Evolutionary conservation across 2,113 vertebrate genomes (phyloP).

Genomic region (Semnopithecus entellus): DNA sequence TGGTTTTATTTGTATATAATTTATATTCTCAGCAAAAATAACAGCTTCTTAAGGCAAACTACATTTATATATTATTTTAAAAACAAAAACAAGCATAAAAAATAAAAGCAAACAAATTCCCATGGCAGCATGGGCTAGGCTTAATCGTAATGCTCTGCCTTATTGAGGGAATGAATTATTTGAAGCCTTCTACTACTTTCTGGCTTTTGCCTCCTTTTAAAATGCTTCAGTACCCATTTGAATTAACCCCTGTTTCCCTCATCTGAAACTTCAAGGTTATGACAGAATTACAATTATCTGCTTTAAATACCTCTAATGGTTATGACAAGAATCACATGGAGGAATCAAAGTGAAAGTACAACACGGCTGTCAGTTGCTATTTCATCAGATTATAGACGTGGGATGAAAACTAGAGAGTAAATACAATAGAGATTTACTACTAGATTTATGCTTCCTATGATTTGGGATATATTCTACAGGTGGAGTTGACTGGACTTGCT

Average conservation of each 20-base stretch:
- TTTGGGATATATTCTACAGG: not conserved
- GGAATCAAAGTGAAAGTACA: not conserved
- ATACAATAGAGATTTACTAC: not conserved
- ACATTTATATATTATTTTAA: not conserved
- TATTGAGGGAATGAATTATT: not conserved
- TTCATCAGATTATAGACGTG: not conserved
- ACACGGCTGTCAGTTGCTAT: not conserved
- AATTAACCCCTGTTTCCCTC: not conserved
- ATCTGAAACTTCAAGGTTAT: not conserved
- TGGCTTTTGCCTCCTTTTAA: not conserved
- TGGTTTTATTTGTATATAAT: not conserved
- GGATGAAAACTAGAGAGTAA: constrained; percentile 29
- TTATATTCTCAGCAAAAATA: constrained; percentile 17
- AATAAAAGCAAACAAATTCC: not conserved
- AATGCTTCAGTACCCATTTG: not conserved
- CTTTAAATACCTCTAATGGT: not conserved
- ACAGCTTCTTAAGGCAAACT: not conserved
- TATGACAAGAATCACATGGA: not conserved
- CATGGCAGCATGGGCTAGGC: not conserved
- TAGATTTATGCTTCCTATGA: not conserved
- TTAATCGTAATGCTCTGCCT: not conserved
- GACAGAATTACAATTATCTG: not conserved
- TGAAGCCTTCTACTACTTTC: not conserved
- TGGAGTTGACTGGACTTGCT: not conserved
- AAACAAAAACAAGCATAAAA: not conserved